Base-by-base conservation (phyloP, 2,113 vertebrate species). In the Vicugna pacos region DNA sequence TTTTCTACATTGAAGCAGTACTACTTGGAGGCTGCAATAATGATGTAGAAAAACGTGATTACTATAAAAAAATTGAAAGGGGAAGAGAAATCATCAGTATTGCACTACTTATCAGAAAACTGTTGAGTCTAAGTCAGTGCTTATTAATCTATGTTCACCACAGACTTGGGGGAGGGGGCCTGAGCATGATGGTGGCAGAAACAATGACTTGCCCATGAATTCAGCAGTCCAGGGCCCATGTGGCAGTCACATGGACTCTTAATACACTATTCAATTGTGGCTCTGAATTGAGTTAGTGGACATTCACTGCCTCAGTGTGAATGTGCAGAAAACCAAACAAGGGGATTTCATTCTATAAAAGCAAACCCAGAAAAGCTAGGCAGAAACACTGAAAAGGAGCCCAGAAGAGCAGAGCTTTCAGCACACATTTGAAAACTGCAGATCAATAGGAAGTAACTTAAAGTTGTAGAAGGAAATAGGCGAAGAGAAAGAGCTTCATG, bases 291-390 rank as follows among this genome's bases (percentile, higher is more conserved):
- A 97, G 80, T 97, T 80, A 48, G 75, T 96, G 92, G 64, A 97
- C 72, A 97, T 94, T 97, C 60, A 97, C 64, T 94, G 82, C 89
- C 86, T 96, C 35, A 32, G 93, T 81, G 67, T 97, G 76, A 95
- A 89, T 89, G 94, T 80, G 72, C 30, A 4, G 86, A 95, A 98
- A 97, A 97, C 54, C 32, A 94, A 95, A 91, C 65, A 82, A 97
- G 91, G 35, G 54, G 56, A 98, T 95, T 98, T 97, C 16, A 80
- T 92, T 96, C 94, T 92, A 81, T 94, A 86, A 98, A 98, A 98
- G 83, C 91, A 98, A 98, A 96, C 65, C 81, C 83, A 94, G 86
- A 97, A 87, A 94, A 95, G 86, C 91, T 93, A 42, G 88, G 92
- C 2, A 94, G 73, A 94, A 94, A 96, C 79, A 8, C 75, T 81